Percentiles rank a stretch among this genome's conserved stretches.
Evolutionary conservation across 2,888 invertebrate genomes (phyloP).

Genomic region (Crepidodera aurea): DNA sequence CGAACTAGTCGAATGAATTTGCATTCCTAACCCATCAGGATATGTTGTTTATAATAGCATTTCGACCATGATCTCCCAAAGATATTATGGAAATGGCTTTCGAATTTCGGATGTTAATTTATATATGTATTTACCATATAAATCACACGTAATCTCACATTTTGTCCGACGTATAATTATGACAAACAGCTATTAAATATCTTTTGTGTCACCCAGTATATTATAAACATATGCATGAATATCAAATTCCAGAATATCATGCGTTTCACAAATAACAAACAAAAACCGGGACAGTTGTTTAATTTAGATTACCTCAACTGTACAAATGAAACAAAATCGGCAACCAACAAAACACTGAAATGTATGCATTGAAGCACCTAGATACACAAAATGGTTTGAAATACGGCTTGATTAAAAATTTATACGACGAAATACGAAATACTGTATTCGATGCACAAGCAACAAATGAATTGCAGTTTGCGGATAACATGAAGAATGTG

Average conservation of each 20-base stretch:
- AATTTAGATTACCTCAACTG: slow-evolving; percentile 7
- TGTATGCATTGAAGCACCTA: slow-evolving; percentile 6
- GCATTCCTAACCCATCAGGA: too few relatives aligned
- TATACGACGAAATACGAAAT: slow-evolving; percentile 7
- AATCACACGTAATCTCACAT: too few relatives aligned
- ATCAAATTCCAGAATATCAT: neutral
- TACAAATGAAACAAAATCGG: slow-evolving; percentile 15
- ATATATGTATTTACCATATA: too few relatives aligned
- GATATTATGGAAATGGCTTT: too few relatives aligned
- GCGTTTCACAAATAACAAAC: slow-evolving; percentile 4
- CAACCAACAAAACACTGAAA: neutral
- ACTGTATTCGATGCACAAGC: neutral
- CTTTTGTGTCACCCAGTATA: too few relatives aligned
- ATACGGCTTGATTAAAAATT: slow-evolving; percentile 15
- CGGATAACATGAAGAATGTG: slow-evolving; percentile 7
- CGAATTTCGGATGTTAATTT: too few relatives aligned
- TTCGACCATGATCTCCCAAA: too few relatives aligned
- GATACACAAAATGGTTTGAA: slow-evolving; percentile 11
- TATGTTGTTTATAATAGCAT: too few relatives aligned
- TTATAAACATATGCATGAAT: too few relatives aligned
- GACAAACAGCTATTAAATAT: too few relatives aligned
- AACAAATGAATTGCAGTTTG: slow-evolving; percentile 14
- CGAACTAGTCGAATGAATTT: too few relatives aligned
- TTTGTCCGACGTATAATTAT: too few relatives aligned
- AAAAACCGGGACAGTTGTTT: slow-evolving; percentile 1